Base-by-base conservation (phyloP, 1,140 invertebrate species). In the Caenorhabditis briggsae region DNA sequence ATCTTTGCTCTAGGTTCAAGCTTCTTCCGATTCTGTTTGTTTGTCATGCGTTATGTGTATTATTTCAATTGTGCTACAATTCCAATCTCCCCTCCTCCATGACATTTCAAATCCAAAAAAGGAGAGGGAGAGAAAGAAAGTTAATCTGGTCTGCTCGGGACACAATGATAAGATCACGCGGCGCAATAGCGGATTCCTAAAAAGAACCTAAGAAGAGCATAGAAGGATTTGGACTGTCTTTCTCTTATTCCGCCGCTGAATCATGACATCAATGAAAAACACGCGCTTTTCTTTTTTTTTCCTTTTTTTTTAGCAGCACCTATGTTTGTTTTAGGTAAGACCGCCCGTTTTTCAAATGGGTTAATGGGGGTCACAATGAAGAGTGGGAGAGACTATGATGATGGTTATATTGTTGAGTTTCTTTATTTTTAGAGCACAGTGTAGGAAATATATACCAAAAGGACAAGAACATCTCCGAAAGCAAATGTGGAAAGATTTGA, bases 151-250 rank as follows among this genome's bases (percentile, higher is more conserved):
- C 41, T 43, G 41, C 64, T 33, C 70, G 70, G 20, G 70, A n/a
- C n/a, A 50, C 70, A 78, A 78, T 78, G 70, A 78, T 78, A 78
- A 78, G 70, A 78, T 78, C 70, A 78, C 70, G 70, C 70, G 70
- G 46, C 7, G 46, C n/a, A n/a, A 33, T 2, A 12, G 11, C 33
- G 33, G 2, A 18, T 25, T 9, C 11, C 9, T 6, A 16, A 14
- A 23, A 3, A 23, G 16, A 5, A 20, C 70, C 70, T 20, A 78
- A 78, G 50, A 78, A 50, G 70, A 78, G 70, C 64, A 59, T 11
- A 14, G 23, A 41, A 25, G 64, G 64, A 6, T 70, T 70, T 46
- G 64, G 41, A 20, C 18, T 70, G 9, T 6, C 6, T 20, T n/a
- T 59, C n/a, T n/a, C n/a, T 18, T n/a, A 59, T 20, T 20, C 6